Base-by-base conservation (phyloP, 37 sponge, comb jelly and placozoan species). In the Oscarella lobularis region DNA sequence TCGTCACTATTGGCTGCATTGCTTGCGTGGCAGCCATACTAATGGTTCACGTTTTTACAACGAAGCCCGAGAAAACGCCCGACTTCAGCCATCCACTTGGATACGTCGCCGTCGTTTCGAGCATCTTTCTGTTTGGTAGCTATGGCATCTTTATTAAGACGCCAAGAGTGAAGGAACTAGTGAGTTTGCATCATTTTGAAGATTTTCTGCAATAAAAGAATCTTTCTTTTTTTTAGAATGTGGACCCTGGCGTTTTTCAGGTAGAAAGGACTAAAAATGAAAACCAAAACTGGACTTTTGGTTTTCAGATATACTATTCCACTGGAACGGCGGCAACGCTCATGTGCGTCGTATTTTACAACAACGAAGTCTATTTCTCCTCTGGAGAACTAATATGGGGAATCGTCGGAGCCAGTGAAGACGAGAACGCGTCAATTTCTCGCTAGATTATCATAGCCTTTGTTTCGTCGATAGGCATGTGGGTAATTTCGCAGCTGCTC, bases 321-420 rank as follows among this genome's bases (percentile, higher is more conserved):
- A 20, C 33, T 30, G 71, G 31, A 29, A 14, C 31, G 6, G 6
- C 71, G 6, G 71, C 29, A 4, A 68, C 71, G 33, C 31, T 68
- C 5, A 68, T 68, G 71, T 68, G 71, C 33, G 71, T 68, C 33
- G 71, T 35, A 5, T 68, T 68, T 35, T 68, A 68, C 71, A 68
- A 5, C 29, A 32, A 4, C 4, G 4, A 32, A 20, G 71, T 29
- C 71, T 20, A 29, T 68, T 4, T 29, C 33, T 4, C 31, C 71
- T 34, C 31, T 14, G 31, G 5, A 4, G 29, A 29, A 14, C 31
- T 68, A 5, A 5, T 14, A 32, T 68, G 71, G 71, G 71, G 71
- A 5, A 68, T 20, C 6, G 6, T 68, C 29, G 71, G 71, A 29
- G 71, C 71, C 6, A 35, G 71, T 20, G 33, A 68, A 5, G 9